These are phyloP conservation scores for Lasioglossum leucozonium DNA, from an alignment of 2,888 invertebrate species.

Conservation along the genomic window DNA sequence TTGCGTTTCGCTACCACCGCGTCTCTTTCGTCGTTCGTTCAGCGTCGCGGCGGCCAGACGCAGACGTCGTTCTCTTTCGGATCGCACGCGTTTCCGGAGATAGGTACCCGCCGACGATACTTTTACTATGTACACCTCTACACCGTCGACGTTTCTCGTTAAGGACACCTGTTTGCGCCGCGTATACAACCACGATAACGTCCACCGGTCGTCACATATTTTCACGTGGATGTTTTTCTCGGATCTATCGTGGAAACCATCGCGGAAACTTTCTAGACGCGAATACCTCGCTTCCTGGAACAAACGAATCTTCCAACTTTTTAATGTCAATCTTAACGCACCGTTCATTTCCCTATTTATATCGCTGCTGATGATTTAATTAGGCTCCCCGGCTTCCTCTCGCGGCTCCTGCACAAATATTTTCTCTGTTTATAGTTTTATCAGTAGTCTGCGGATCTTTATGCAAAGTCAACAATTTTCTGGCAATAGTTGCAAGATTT, in stretches of 20 bases:
- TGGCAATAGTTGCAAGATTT: no score
- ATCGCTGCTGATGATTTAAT: not conserved
- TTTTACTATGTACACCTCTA: not conserved
- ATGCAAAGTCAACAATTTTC: no score
- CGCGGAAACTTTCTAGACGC: not conserved
- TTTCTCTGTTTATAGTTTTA: not conserved
- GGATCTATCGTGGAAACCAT: not conserved
- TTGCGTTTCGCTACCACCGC: slow-evolving; percentile 39
- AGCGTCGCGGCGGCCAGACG: not conserved
- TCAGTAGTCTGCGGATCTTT: no score
- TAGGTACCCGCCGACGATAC: slow-evolving; percentile 7
- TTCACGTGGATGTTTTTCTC: not conserved
- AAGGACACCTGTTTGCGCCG: slow-evolving; percentile 38
- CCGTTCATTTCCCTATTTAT: not conserved
- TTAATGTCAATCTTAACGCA: not conserved
- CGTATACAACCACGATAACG: not conserved
- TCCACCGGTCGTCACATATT: not conserved
- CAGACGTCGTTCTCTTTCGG: not conserved
- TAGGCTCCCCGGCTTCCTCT: not conserved
- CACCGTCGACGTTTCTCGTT: slow-evolving; percentile 24
- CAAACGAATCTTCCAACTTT: not conserved
- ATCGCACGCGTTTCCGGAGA: slow-evolving; percentile 35
- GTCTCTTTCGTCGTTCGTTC: not conserved
- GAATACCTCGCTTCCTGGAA: not conserved
- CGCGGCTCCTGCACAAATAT: not conserved